phyloP scores from a whole-genome alignment of 2,113 vertebrate species.

The Podocnemis expansa region DNA sequence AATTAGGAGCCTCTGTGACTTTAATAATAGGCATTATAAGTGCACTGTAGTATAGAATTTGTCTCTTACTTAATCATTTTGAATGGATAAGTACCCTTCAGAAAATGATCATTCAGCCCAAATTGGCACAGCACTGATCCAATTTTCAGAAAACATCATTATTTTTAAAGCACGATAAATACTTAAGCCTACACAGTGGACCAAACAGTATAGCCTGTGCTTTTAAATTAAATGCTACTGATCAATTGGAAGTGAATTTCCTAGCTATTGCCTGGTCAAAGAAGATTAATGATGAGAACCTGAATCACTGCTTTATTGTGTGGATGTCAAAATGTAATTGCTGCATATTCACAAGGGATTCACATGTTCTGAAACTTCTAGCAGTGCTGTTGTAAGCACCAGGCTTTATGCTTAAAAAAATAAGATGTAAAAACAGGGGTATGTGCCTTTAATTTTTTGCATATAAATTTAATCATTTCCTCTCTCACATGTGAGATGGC shows the following conservation, averaged over 20 bases:
- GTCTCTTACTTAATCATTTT: neutral
- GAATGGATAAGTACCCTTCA: constrained; percentile 30
- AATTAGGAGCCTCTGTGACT: constrained; percentile 36
- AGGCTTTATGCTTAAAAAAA: constrained; percentile 8
- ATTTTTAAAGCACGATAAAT: constrained; percentile 64
- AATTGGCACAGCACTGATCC: constrained; percentile 47
- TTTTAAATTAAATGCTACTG: constrained; percentile 60
- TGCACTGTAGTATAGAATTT: constrained; percentile 40
- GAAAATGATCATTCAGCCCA: constrained; percentile 27
- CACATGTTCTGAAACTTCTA: constrained; percentile 21
- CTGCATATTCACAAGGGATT: constrained; percentile 36
- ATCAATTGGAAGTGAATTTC: constrained; percentile 59
- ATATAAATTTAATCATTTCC: neutral
- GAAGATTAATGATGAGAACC: constrained; percentile 64
- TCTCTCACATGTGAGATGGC: neutral
- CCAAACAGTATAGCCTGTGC: constrained; percentile 44
- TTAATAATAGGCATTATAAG: constrained; percentile 29
- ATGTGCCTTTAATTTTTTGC: constrained; percentile 13
- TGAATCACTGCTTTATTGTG: constrained; percentile 36
- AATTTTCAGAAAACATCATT: constrained; percentile 50
- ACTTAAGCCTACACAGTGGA: constrained; percentile 32
- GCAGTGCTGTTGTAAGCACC: constrained; percentile 4
- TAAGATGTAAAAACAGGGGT: neutral
- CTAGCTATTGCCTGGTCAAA: constrained; percentile 52
- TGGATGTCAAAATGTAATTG: constrained; percentile 57